Percentiles rank a stretch among this genome's conserved stretches.
Evolutionary conservation across 2,888 invertebrate genomes (phyloP).

Genomic region (Scrobipalpa costella): DNA sequence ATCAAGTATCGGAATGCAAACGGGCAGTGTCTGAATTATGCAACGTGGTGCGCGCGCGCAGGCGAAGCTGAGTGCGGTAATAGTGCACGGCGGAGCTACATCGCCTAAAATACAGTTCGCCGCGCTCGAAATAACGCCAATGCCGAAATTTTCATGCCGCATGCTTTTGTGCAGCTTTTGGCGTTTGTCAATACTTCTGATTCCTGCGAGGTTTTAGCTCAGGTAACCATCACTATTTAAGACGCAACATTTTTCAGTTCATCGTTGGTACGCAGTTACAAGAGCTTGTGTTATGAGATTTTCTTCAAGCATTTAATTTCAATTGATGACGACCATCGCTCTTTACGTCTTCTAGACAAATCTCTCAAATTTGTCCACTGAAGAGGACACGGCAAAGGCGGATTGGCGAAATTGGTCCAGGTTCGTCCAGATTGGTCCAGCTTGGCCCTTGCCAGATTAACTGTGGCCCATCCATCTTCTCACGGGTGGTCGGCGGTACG

Average conservation of each 20-base stretch:
- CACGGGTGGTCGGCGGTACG: conserved; percentile 70
- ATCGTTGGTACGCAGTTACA: not conserved
- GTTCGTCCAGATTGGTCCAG: not conserved
- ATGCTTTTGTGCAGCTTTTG: conserved; percentile 11
- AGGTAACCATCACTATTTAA: not conserved
- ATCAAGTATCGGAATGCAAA: conserved; percentile 81
- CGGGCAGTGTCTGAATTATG: conserved; percentile 79
- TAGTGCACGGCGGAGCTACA: conserved; percentile 65
- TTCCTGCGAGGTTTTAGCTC: not conserved
- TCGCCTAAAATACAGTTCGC: conserved; percentile 70
- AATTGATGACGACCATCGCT: conserved; percentile 52
- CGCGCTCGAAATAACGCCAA: conserved; percentile 48
- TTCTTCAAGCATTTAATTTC: not conserved
- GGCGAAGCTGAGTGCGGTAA: conserved; percentile 53
- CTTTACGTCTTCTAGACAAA: conserved; percentile 42
- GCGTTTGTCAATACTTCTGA: not conserved
- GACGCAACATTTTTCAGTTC: not conserved
- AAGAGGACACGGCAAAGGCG: conserved; percentile 59
- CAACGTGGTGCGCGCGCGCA: conserved; percentile 69
- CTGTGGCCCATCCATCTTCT: conserved; percentile 66
- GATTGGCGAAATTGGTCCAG: conserved; percentile 56
- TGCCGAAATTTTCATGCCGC: conserved; percentile 41
- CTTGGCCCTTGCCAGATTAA: conserved; percentile 56
- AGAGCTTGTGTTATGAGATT: not conserved
- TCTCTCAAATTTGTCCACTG: conserved; percentile 66